Evolutionary conservation across 2,113 vertebrate genomes (phyloP).

Genomic region (Tricholaema leucomelas): DNA sequence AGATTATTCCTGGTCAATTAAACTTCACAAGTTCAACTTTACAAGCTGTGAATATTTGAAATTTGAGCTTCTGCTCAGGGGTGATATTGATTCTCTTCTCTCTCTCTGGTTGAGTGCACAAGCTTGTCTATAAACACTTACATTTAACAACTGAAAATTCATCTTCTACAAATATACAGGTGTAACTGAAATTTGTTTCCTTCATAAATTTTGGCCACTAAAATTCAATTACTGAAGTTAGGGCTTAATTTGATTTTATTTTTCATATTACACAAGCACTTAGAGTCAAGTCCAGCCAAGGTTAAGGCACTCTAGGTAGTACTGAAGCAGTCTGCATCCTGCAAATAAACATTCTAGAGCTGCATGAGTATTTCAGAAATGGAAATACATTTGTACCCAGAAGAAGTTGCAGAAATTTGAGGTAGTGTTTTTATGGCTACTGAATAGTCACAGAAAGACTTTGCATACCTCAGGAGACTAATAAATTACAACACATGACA

Average conservation of each 20-base stretch:
- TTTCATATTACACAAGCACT: neutral
- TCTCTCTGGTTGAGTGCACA: conserved; percentile 30
- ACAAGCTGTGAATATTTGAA: conserved; percentile 57
- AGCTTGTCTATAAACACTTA: conserved; percentile 2
- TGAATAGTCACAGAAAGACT: neutral
- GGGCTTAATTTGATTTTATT: conserved; percentile 1
- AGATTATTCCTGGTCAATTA: conserved; percentile 59
- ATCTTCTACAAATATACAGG: conserved; percentile 26
- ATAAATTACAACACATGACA: neutral
- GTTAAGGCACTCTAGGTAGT: neutral
- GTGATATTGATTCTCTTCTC: conserved; percentile 35
- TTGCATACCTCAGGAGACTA: neutral
- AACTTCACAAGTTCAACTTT: conserved; percentile 51
- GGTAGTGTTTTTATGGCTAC: neutral
- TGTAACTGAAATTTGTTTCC: conserved; percentile 31
- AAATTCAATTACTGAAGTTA: conserved; percentile 46
- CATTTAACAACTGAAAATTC: conserved; percentile 43
- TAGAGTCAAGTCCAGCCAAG: neutral
- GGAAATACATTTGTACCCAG: neutral
- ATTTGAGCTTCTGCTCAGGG: conserved; percentile 40
- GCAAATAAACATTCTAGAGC: neutral
- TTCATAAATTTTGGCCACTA: conserved; percentile 18
- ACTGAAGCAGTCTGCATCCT: neutral
- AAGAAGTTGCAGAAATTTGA: neutral
- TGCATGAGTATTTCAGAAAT: neutral